A percentile compares a stretch with the other conserved stretches of the same genome.
Conservation (phyloP, 53 echinoderm and acorn worm species). For the Actinopyga echinites region DNA sequence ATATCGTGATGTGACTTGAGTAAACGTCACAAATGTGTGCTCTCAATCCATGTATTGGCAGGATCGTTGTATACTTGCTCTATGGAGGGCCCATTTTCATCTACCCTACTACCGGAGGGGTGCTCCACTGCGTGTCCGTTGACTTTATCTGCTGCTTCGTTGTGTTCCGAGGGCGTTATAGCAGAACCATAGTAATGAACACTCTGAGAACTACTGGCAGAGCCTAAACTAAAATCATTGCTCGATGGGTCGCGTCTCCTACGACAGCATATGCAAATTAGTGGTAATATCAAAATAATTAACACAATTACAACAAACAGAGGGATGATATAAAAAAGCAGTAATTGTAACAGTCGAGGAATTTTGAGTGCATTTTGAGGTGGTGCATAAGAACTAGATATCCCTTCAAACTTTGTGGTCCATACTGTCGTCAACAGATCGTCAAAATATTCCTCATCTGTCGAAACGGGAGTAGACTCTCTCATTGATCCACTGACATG, state of each 20-base stretch:
- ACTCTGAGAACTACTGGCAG: not conserved
- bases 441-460: not conserved
- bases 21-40: not conserved
- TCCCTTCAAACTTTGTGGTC: not conserved
- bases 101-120: not conserved
- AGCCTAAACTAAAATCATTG: too few species aligned
- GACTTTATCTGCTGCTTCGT: not conserved
- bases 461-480: too few species aligned
- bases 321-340: not conserved
- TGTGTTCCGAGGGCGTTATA: not conserved
- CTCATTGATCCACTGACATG: not conserved
- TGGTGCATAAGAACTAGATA: not conserved
- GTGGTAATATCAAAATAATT: not conserved
- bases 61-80: not conserved
- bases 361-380: not conserved
- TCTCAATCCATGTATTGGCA: slow-evolving; percentile 11
- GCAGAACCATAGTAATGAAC: not conserved
- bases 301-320: not conserved
- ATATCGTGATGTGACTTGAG: too few species aligned
- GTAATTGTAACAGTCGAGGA: not conserved
- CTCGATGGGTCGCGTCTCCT: not conserved
- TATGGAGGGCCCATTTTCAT: not conserved
- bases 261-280: slow-evolving; percentile 6
- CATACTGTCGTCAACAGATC: not conserved
- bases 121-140: not conserved